Conservation (phyloP, 2,888 invertebrate species). For the Drosophila gaucha region DNA sequence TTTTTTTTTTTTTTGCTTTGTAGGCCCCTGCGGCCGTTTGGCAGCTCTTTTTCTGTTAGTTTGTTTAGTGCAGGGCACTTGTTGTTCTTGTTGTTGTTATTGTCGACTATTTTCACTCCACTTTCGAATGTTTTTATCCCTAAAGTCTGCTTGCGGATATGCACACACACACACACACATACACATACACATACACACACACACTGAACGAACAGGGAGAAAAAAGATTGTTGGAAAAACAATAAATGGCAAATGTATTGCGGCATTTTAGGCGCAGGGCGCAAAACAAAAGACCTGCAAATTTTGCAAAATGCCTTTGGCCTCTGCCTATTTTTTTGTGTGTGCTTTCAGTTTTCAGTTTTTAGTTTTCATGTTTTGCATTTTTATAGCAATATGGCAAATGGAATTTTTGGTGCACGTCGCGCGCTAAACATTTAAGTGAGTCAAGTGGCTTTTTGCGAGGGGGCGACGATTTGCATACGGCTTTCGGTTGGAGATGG, state of each 20-base stretch:
- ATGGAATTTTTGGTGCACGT: conserved; percentile 60
- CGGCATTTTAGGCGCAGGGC: conserved; percentile 73
- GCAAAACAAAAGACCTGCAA: conserved; percentile 66
- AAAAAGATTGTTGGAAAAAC: conserved; percentile 72
- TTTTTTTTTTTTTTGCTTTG: neutral
- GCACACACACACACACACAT: conserved; percentile 37
- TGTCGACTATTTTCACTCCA: conserved; percentile 73
- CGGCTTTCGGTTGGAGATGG: conserved; percentile 10
- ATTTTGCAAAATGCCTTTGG: conserved; percentile 61
- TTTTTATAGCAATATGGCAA: conserved; percentile 75
- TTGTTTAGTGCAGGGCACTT: conserved; percentile 41
- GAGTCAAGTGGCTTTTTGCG: conserved; percentile 67
- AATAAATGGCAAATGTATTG: conserved; percentile 78
- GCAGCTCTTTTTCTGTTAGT: conserved; percentile 20
- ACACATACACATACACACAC: conserved; percentile 30
- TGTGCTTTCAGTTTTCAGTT: neutral
- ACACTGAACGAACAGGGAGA: conserved; percentile 33
- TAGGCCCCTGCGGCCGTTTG: conserved; percentile 46
- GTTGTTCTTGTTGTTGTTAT: conserved; percentile 31
- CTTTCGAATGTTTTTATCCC: conserved; percentile 76
- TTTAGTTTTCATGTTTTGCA: conserved; percentile 46
- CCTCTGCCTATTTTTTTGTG: conserved; percentile 2
- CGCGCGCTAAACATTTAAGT: conserved; percentile 68
- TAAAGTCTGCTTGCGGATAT: conserved; percentile 78
- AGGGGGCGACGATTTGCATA: conserved; percentile 59